Evolutionary conservation across 2,113 vertebrate genomes (phyloP).

Genomic region (Dipodomys spectabilis): DNA sequence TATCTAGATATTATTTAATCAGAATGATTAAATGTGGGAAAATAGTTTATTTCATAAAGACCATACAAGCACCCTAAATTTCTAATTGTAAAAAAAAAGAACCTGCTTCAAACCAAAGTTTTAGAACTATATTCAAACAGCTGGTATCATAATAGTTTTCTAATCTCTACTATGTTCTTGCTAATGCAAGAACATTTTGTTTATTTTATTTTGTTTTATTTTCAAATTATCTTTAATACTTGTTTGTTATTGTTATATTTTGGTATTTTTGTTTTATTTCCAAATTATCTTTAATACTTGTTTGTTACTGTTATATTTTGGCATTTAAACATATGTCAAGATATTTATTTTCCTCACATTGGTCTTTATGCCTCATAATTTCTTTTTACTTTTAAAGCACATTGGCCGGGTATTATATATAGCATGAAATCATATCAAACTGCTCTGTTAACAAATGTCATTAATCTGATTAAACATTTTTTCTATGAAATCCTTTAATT

Average conservation of each 20-base stretch:
- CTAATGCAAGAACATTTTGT: background rate
- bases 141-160: background rate
- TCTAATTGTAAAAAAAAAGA: background rate
- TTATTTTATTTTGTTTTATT: slow-evolving; percentile 11
- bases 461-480: slow-evolving; percentile 38
- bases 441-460: slow-evolving; percentile 6
- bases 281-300: slow-evolving; percentile 18
- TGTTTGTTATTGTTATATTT: background rate
- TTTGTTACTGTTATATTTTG: background rate
- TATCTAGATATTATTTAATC: background rate
- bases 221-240: slow-evolving; percentile 10
- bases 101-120: background rate
- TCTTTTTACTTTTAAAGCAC: slow-evolving; percentile 25
- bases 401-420: background rate
- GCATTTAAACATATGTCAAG: background rate
- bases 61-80: background rate
- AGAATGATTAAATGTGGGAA: slow-evolving; percentile 4
- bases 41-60: slow-evolving; percentile 17
- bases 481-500: background rate
- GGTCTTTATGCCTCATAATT: background rate
- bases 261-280: slow-evolving; percentile 24
- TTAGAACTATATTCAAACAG: background rate
- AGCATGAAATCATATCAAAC: slow-evolving; percentile 35
- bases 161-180: background rate
- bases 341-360: slow-evolving; percentile 39